A percentile compares a stretch with the other conserved stretches of the same genome.
These are phyloP conservation scores for Campylomormyrus numenius DNA, from an alignment of 2,113 vertebrate species.

Conservation along the genomic window DNA sequence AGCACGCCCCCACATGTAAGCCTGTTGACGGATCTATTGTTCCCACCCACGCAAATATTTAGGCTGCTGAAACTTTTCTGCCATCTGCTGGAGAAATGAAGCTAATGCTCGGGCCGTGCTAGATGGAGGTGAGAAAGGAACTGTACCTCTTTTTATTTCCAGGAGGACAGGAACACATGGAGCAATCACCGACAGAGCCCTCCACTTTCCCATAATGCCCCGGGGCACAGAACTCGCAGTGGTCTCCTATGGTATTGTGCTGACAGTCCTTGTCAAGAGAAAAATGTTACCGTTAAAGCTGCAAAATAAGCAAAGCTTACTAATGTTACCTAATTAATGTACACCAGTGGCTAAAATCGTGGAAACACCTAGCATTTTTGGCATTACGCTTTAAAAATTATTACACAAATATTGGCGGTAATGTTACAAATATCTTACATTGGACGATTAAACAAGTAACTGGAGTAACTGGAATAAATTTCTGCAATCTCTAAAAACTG, in stretches of 20 bases:
- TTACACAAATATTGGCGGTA: too few relatives aligned
- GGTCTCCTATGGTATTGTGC: constrained; percentile 71
- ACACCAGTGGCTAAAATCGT: too few relatives aligned
- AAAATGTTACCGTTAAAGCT: not conserved
- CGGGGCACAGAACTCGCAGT: constrained; percentile 68
- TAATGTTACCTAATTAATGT: not conserved
- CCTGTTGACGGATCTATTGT: not conserved
- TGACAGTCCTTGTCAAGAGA: constrained; percentile 65
- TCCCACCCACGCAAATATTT: not conserved
- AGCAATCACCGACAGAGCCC: constrained; percentile 73
- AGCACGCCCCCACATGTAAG: not conserved
- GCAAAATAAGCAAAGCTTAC: not conserved
- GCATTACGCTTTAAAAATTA: too few relatives aligned
- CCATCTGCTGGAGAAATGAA: constrained; percentile 8
- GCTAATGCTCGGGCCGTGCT: not conserved
- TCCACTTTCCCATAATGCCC: constrained; percentile 77
- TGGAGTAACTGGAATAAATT: too few relatives aligned
- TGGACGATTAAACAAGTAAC: too few relatives aligned
- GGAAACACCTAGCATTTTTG: too few relatives aligned
- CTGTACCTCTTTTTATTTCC: constrained; percentile 69
- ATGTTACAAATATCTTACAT: too few relatives aligned
- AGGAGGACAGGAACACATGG: constrained; percentile 77
- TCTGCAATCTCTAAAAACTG: too few relatives aligned
- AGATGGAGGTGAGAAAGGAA: too few relatives aligned
- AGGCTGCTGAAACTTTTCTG: not conserved